phyloP scores from a whole-genome alignment of 2,797 vertebrate genomes.

The Catostomus latipinnis region DNA sequence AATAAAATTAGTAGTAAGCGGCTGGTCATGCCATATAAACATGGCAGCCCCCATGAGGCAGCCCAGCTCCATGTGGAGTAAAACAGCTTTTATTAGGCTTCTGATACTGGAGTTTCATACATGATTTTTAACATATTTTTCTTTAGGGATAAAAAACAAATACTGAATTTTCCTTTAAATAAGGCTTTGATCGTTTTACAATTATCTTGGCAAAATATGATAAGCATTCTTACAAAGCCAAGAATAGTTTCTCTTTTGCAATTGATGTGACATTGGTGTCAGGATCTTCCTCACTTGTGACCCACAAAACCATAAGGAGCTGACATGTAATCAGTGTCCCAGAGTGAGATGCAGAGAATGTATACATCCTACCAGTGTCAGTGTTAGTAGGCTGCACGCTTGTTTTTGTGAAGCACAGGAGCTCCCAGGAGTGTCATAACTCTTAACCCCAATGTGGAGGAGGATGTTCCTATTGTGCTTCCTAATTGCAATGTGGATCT shows the following conservation, averaged over 20 bases:
- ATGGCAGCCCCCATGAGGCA: too few species aligned
- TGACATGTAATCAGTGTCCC: conserved; percentile 39
- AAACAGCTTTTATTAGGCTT: too few species aligned
- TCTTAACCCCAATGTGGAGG: conserved; percentile 77
- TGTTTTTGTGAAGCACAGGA: conserved; percentile 75
- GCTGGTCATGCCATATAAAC: too few species aligned
- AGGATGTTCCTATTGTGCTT: conserved; percentile 85
- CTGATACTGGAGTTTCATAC: too few species aligned
- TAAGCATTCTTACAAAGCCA: conserved; percentile 28
- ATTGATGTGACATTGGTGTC: conserved; percentile 26
- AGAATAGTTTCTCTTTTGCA: conserved; percentile 31
- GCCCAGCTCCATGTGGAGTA: too few species aligned
- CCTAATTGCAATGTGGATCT: conserved; percentile 81
- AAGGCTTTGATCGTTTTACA: too few species aligned
- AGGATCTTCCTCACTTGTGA: conserved; percentile 48
- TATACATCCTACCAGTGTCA: conserved; percentile 47
- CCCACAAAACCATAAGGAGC: conserved; percentile 30
- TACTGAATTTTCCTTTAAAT: too few species aligned
- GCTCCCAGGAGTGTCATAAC: conserved; percentile 78
- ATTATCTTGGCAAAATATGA: background rate
- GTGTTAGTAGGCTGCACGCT: conserved; percentile 63
- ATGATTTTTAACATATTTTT: too few species aligned
- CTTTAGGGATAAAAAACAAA: too few species aligned
- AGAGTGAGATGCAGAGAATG: conserved; percentile 21
- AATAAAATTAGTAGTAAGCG: too few species aligned